These are phyloP conservation scores for Nipponia nippon DNA, from an alignment of 2,113 vertebrate genomes.

Conservation along the genomic window DNA sequence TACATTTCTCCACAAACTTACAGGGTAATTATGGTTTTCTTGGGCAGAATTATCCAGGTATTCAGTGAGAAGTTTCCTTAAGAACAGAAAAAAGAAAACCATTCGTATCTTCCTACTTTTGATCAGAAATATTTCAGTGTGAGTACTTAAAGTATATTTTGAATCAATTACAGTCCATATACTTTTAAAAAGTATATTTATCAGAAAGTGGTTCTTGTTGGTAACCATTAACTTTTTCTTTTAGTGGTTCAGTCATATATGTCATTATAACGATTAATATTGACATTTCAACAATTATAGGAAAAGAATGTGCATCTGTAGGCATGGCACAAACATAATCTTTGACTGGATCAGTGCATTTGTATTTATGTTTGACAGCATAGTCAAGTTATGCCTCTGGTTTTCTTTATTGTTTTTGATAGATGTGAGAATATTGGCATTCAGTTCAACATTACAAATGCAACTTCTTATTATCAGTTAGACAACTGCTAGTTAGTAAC, in stretches of 20 bases:
- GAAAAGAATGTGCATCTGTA: neutral
- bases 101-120: neutral
- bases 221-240: neutral
- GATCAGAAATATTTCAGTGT: neutral
- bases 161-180: neutral
- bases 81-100: neutral
- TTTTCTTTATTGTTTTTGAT: neutral
- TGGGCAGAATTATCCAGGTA: neutral
- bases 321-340: neutral
- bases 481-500: neutral
- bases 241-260: neutral
- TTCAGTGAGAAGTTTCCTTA: neutral
- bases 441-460: neutral
- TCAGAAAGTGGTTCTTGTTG: neutral
- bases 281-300: neutral
- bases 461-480: neutral
- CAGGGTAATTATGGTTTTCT: neutral
- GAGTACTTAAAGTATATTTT: neutral
- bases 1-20: neutral
- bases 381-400: neutral
- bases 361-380: neutral
- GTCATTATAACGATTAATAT: neutral
- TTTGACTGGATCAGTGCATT: neutral
- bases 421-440: neutral
- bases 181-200: neutral